Evolutionary conservation across 2,888 invertebrate genomes (phyloP).

Genomic region (Ferdinandea cuprea): DNA sequence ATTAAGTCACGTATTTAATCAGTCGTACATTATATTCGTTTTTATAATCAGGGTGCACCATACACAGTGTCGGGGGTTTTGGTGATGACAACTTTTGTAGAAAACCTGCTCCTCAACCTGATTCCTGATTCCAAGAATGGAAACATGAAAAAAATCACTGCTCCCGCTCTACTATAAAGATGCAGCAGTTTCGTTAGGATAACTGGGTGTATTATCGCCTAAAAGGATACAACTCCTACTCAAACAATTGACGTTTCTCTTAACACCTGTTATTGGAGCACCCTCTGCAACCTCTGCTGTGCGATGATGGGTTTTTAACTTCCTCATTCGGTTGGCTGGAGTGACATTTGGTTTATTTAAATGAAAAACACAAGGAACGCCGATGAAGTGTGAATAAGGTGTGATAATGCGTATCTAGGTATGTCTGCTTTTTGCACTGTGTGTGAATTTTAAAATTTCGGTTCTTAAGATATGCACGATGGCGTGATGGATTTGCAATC

Average conservation of each 20-base stretch:
- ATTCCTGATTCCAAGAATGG: too few species aligned
- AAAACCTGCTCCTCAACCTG: constrained; percentile 62
- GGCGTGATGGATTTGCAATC: not conserved
- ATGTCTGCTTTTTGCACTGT: not conserved
- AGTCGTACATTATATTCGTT: constrained; percentile 79
- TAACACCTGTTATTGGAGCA: constrained; percentile 61
- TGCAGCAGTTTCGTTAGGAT: constrained; percentile 65
- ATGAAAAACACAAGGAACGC: constrained; percentile 11
- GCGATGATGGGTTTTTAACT: constrained; percentile 26
- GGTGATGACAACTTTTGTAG: constrained; percentile 60
- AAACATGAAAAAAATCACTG: constrained; percentile 1
- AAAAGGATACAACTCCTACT: constrained; percentile 40
- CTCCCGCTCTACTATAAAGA: constrained; percentile 37
- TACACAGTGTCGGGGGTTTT: constrained; percentile 36
- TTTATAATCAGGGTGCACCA: constrained; percentile 73
- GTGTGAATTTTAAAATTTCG: constrained; percentile 1
- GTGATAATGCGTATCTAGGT: constrained; percentile 31
- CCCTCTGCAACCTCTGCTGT: constrained; percentile 9
- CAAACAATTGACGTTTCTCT: constrained; percentile 37
- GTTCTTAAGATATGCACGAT: not conserved
- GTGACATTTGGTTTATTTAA: constrained; percentile 50
- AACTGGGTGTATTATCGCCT: constrained; percentile 68
- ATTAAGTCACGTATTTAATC: constrained; percentile 83
- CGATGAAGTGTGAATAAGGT: constrained; percentile 38
- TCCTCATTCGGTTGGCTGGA: constrained; percentile 32